These are phyloP conservation scores for Eretmochelys imbricata DNA, from an alignment of 2,113 vertebrate genomes.

Conservation along the genomic window DNA sequence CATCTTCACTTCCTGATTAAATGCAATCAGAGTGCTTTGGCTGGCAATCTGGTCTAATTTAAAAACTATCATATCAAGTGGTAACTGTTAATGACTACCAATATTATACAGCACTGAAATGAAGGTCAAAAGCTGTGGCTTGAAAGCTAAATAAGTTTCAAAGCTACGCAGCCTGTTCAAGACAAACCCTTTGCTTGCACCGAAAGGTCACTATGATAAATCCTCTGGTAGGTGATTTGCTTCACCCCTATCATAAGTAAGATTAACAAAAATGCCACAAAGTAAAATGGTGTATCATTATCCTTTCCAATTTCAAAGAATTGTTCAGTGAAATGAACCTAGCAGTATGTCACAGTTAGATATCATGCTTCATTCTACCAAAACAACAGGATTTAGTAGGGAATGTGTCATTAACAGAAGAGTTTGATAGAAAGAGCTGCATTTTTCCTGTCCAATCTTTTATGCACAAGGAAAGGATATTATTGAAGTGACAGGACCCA, in stretches of 20 bases:
- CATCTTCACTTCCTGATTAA: conserved; percentile 73
- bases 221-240: not conserved
- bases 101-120: conserved; percentile 63
- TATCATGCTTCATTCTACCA: not conserved
- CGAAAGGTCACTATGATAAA: not conserved
- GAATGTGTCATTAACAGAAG: not conserved
- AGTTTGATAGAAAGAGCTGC: not conserved
- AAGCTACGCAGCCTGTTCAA: not conserved
- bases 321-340: not conserved
- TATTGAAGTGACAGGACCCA: not conserved
- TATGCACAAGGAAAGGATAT: not conserved
- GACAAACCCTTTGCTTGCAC: not conserved
- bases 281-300: not conserved
- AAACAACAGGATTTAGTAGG: not conserved
- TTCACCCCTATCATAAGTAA: not conserved
- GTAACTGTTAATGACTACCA: conserved; percentile 70
- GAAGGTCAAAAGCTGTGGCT: conserved; percentile 67
- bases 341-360: not conserved
- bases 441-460: not conserved
- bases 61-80: conserved; percentile 69
- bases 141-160: conserved; percentile 54
- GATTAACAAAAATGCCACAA: not conserved
- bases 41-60: conserved; percentile 73
- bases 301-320: not conserved
- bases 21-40: conserved; percentile 65